phyloP scores from a whole-genome alignment of 2,888 invertebrate species.

The Sarcophaga rosellei region DNA sequence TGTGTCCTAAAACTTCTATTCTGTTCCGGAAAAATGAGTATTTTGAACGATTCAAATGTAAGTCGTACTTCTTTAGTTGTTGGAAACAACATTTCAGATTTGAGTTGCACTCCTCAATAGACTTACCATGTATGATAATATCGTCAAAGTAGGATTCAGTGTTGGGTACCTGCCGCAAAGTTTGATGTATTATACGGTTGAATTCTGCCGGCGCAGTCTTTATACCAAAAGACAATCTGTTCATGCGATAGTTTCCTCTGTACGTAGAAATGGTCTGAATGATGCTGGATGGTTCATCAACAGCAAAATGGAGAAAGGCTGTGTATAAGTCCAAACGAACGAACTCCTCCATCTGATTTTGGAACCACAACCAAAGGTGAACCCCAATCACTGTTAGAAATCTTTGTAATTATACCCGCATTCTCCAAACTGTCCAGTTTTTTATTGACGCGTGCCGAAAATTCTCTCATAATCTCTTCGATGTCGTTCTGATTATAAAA shows the following conservation, averaged over 20 bases:
- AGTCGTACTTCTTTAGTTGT: not conserved
- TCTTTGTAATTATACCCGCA: constrained; percentile 27
- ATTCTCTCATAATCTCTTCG: constrained; percentile 10
- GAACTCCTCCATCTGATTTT: constrained; percentile 31
- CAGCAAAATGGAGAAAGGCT: not conserved
- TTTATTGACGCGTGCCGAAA: constrained; percentile 29
- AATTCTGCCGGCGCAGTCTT: not conserved
- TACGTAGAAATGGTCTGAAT: not conserved
- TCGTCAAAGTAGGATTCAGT: constrained; percentile 22
- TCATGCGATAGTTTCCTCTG: not conserved
- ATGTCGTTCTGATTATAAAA: not conserved
- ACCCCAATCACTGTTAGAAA: constrained; percentile 38
- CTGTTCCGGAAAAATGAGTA: not conserved
- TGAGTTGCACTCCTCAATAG: not conserved
- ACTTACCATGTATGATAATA: constrained; percentile 4
- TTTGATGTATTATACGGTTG: constrained; percentile 15
- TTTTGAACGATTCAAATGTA: not conserved
- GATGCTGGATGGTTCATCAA: constrained; percentile 6
- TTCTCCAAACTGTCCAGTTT: constrained; percentile 30
- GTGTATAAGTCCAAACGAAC: not conserved
- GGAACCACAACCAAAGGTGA: constrained; percentile 39
- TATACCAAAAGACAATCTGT: constrained; percentile 10
- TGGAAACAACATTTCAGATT: constrained; percentile 1
- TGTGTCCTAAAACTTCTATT: too few relatives aligned
- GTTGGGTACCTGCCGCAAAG: not conserved